A percentile compares a stretch with the other conserved stretches of the same genome.
phyloP scores from a whole-genome alignment of 2,888 invertebrate genomes.

The Balanococcus diminutus region DNA sequence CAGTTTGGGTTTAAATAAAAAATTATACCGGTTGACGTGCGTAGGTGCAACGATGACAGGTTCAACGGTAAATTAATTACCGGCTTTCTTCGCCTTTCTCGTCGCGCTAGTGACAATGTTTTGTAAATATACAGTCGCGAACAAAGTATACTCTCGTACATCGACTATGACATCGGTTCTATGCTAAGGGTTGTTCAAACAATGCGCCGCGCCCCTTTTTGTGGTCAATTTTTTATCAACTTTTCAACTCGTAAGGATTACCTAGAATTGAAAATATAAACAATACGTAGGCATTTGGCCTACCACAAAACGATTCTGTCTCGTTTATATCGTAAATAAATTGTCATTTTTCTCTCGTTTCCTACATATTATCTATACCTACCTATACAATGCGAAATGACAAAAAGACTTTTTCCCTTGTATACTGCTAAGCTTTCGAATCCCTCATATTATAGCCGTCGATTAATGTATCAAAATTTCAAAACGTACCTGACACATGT shows the following conservation, averaged over 20 bases:
- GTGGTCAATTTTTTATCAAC: neutral
- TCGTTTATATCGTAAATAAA: neutral
- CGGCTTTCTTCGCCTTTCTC: neutral
- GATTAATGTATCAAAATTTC: conserved; percentile 34
- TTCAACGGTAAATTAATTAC: conserved; percentile 2
- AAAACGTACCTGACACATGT: conserved; percentile 38
- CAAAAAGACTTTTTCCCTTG: neutral
- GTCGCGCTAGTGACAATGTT: neutral
- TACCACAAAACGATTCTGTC: neutral
- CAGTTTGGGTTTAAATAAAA: neutral
- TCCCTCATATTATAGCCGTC: neutral
- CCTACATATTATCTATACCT: too few species aligned
- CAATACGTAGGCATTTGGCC: neutral
- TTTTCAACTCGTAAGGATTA: neutral
- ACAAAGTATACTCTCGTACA: too few species aligned
- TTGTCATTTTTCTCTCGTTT: neutral
- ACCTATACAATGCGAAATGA: neutral
- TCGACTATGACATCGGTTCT: neutral
- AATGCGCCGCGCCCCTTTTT: neutral
- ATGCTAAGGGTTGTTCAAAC: neutral
- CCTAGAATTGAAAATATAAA: neutral
- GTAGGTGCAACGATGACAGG: neutral
- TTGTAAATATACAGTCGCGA: neutral
- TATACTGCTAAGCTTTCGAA: neutral
- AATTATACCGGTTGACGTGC: neutral